phyloP scores from a whole-genome alignment of 2,888 invertebrate species.

The Papilio protenor region DNA sequence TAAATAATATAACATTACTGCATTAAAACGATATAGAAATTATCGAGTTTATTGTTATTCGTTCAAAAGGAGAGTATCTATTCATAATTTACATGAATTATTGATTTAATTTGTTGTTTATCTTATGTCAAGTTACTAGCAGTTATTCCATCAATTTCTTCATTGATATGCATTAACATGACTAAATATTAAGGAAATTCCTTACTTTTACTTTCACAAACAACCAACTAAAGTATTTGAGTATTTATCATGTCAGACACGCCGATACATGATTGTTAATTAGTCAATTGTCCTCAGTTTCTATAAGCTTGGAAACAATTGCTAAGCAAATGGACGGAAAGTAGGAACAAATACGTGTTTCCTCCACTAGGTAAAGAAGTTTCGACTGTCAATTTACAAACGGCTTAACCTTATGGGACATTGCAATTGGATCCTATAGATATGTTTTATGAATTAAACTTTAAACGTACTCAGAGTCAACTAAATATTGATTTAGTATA shows the following conservation, averaged over 20 bases:
- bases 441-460: neutral
- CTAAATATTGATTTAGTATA: no score
- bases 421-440: neutral
- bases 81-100: neutral
- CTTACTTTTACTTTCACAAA: neutral
- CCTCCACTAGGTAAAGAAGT: neutral
- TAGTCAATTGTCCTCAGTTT: neutral
- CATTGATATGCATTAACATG: neutral
- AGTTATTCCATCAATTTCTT: neutral
- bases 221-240: neutral
- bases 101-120: neutral
- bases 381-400: neutral
- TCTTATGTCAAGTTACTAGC: neutral
- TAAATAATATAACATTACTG: neutral
- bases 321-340: neutral
- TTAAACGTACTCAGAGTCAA: neutral
- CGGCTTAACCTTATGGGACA: neutral
- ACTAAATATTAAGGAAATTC: neutral
- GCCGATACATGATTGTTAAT: neutral
- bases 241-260: slow-evolving; percentile 3
- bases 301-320: neutral
- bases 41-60: no score
- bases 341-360: neutral
- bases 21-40: no score
- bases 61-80: neutral